phyloP scores from a whole-genome alignment of 2,888 invertebrate genomes.

The Trichacis sp. region DNA sequence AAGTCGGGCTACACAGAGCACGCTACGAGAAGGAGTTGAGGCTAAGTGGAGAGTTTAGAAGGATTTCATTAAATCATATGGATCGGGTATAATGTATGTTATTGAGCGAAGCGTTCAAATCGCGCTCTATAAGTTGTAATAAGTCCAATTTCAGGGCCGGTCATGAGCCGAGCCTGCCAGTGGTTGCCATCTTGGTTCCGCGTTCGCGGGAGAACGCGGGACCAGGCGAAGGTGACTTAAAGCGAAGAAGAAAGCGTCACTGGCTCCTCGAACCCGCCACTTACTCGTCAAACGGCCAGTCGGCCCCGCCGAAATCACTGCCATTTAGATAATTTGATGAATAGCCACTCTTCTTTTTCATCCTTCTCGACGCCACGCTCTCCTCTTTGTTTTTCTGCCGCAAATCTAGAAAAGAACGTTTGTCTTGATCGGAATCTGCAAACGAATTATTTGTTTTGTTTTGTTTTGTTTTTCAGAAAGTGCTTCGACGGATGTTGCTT shows the following conservation, averaged over 20 bases:
- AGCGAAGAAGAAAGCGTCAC: conserved; percentile 51
- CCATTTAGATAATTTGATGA: conserved; percentile 75
- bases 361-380: conserved; percentile 36
- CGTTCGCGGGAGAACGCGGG: background rate
- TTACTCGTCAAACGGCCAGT: conserved; percentile 68
- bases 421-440: conserved; percentile 28
- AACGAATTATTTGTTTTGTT: conserved; percentile 15
- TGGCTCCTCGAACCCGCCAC: conserved; percentile 66
- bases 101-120: conserved; percentile 68
- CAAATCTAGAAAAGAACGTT: conserved; percentile 40
- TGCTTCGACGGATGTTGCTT: background rate
- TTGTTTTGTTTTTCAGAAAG: too few relatives aligned
- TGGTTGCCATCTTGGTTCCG: conserved; percentile 48
- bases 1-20: conserved; percentile 34
- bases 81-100: conserved; percentile 69
- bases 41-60: conserved; percentile 69
- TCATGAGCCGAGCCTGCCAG: conserved; percentile 63
- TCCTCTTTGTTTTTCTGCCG: conserved; percentile 29
- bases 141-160: conserved; percentile 69
- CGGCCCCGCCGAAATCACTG: conserved; percentile 71
- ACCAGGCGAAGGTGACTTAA: background rate
- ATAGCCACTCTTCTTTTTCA: conserved; percentile 68
- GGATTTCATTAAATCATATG: conserved; percentile 70
- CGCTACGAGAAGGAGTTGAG: conserved; percentile 60
- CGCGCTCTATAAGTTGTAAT: conserved; percentile 70